These are phyloP conservation scores for Unio delphinus DNA, from an alignment of 2,888 invertebrate genomes.

Conservation along the genomic window DNA sequence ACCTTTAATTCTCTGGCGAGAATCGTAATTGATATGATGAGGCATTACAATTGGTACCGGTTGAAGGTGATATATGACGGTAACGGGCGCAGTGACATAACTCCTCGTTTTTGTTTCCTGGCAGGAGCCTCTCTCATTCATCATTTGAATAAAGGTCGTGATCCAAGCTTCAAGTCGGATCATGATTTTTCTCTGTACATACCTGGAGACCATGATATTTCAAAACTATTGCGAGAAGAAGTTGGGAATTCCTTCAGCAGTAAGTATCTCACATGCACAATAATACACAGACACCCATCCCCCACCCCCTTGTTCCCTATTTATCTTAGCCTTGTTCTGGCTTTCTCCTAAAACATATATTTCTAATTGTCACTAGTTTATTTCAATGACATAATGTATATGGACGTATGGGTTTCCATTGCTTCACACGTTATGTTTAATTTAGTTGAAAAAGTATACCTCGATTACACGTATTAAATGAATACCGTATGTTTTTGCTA, in stretches of 20 bases:
- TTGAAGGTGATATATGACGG: constrained; percentile 82
- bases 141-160: constrained; percentile 73
- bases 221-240: constrained; percentile 39
- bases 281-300: background rate
- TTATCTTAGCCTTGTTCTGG: no score
- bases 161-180: constrained; percentile 12
- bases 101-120: constrained; percentile 82
- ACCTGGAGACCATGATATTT: constrained; percentile 22
- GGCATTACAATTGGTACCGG: constrained; percentile 39
- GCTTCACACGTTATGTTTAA: no score
- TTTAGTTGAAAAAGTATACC: no score
- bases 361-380: no score
- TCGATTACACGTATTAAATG: no score
- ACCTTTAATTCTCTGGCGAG: constrained; percentile 44
- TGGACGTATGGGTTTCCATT: no score
- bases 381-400: no score
- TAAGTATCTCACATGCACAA: constrained; percentile 25
- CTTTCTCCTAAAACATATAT: no score
- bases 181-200: constrained; percentile 41
- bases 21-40: constrained; percentile 24
- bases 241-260: constrained; percentile 49
- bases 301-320: no score
- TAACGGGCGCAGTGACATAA: constrained; percentile 79
- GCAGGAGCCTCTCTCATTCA: constrained; percentile 81
- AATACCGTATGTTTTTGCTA: no score